Conservation (phyloP, 2,888 invertebrate species). For the Tuberolachnus salignus region DNA sequence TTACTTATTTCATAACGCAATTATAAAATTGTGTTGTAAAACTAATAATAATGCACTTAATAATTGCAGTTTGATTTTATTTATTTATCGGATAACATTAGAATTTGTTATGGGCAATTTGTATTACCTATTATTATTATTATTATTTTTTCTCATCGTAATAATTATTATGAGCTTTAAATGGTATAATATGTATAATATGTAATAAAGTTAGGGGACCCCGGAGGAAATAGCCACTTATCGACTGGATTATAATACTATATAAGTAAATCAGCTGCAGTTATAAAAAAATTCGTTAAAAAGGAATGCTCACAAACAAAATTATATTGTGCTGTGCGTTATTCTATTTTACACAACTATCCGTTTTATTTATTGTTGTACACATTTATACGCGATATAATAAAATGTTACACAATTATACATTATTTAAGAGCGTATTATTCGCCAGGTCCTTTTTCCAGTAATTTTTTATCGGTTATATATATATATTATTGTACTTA, state of each 20-base stretch:
- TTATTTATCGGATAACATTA: too few relatives aligned
- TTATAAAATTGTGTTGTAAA: too few relatives aligned
- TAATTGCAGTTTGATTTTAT: too few relatives aligned
- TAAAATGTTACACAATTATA: not conserved
- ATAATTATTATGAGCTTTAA: not conserved
- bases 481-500: constrained; percentile 2
- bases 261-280: not conserved
- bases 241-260: constrained; percentile 10
- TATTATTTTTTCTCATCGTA: not conserved
- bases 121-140: not conserved
- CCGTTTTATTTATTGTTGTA: constrained; percentile 1
- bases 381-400: not conserved
- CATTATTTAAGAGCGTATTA: constrained; percentile 13
- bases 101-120: too few relatives aligned
- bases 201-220: not conserved
- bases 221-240: constrained; percentile 21
- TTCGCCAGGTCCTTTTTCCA: constrained; percentile 3
- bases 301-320: constrained; percentile 4
- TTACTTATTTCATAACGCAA: too few relatives aligned
- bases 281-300: not conserved
- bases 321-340: not conserved
- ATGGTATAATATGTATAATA: not conserved
- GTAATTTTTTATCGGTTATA: constrained; percentile 17
- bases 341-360: not conserved
- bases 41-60: too few relatives aligned